Base-by-base conservation (phyloP, 2,797 vertebrate species). In the Morelia viridis region DNA sequence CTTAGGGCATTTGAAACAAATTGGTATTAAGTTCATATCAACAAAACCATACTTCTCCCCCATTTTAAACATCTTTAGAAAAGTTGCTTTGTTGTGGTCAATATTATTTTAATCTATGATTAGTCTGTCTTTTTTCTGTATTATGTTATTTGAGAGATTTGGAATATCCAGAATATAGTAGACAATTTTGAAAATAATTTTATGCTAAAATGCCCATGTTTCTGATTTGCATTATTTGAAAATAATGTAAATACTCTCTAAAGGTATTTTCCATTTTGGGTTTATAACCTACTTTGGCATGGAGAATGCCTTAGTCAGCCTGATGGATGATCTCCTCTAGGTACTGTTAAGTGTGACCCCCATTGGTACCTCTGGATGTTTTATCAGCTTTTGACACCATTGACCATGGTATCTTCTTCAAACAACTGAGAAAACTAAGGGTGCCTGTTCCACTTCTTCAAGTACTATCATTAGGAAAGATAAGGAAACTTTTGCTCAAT, bases 231-330 rank as follows among this genome's bases (percentile, higher is more conserved):
- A 0, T 7, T 53, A 0, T 89, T 92, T 91, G 62, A 53, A 46
- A 76, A 57, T 58, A 90, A 89, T 88, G 10, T 35, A 91, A 87
- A 0, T 61, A 0, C 84, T 93, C 93, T 92, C 87, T 91, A 53
- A 91, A 87, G 90, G 57, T 2, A 19, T 41, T 10, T 31, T 64
- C 7, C 85, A 58, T 15, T 86, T 5, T 0, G 68, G 68, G 41
- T 35, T 76, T 41, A 35, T 76, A 76, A 41, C 31, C 68, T 76
- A 76, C 68, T 41, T 76, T 76, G 35, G 68, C 68, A 19, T 76
- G 31, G 5, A 41, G 15, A 76, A 41, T 76, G 7, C 17, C 71
- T 76, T 41, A 22, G 35, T 17, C 35, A 41, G 35, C 35, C 35
- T 76, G 71, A 76, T 41, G 35, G 71, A 76, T 76, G 35, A 41